Evolutionary conservation across 2,797 vertebrate species (phyloP).

Genomic region (Peromyscus melanophrys): DNA sequence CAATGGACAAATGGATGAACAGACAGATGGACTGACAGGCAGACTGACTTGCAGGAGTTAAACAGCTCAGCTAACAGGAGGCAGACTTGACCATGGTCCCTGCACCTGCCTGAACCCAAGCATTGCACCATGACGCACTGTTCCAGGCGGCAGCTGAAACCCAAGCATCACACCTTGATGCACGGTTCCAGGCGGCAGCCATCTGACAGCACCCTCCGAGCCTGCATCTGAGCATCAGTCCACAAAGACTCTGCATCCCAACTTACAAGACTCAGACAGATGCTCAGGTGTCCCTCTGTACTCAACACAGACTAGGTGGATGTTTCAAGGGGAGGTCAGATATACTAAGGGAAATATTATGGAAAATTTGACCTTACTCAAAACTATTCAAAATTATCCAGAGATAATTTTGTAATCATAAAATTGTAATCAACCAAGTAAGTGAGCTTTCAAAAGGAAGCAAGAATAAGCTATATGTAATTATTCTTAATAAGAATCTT

Average conservation of each 20-base stretch:
- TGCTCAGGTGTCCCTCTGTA: constrained; percentile 46
- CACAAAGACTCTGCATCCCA: constrained; percentile 55
- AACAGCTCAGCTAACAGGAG: constrained; percentile 23
- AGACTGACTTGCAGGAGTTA: not conserved
- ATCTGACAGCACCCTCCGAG: constrained; percentile 53
- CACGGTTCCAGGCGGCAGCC: not conserved
- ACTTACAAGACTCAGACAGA: constrained; percentile 46
- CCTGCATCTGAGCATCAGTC: constrained; percentile 40
- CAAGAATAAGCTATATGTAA: constrained; percentile 27
- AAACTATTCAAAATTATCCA: constrained; percentile 40
- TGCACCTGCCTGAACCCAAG: constrained; percentile 27
- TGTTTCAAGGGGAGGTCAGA: not conserved
- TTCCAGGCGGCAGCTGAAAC: not conserved
- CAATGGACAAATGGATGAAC: not conserved
- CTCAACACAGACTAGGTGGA: constrained; percentile 14
- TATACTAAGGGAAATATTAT: constrained; percentile 12
- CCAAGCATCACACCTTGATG: constrained; percentile 45
- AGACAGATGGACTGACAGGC: not conserved
- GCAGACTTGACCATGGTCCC: constrained; percentile 23
- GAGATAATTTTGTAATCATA: constrained; percentile 2
- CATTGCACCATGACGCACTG: constrained; percentile 46
- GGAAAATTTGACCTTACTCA: constrained; percentile 27
- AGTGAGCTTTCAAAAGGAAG: not conserved
- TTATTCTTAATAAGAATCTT: constrained; percentile 26
- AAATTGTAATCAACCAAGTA: constrained; percentile 49